These are phyloP conservation scores for Distichodus sexfasciatus DNA, from an alignment of 2,797 vertebrate genomes.

Conservation along the genomic window DNA sequence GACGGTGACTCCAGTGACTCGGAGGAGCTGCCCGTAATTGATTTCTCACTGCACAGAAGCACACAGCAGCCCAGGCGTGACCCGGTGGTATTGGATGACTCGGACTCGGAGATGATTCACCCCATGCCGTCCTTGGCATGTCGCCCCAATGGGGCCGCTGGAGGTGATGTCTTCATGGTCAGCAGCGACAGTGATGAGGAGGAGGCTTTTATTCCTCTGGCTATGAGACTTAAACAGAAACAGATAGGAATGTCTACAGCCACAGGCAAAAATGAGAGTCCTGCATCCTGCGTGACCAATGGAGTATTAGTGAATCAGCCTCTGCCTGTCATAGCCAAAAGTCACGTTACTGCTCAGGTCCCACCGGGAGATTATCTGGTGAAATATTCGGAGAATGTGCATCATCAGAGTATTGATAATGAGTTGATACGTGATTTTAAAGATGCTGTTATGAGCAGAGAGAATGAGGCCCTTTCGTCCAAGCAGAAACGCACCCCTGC, in stretches of 20 bases:
- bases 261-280: slow-evolving; percentile 18
- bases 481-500: slow-evolving; percentile 58
- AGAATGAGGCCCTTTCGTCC: neutral
- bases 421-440: neutral
- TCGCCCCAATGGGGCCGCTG: neutral
- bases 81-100: slow-evolving; percentile 34
- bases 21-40: slow-evolving; percentile 72
- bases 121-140: neutral
- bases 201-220: slow-evolving; percentile 65
- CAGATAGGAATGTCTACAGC: slow-evolving; percentile 18
- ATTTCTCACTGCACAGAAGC: slow-evolving; percentile 63
- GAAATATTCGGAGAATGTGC: slow-evolving; percentile 12
- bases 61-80: neutral
- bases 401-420: neutral
- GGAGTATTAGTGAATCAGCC: neutral
- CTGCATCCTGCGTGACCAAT: slow-evolving; percentile 11
- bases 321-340: neutral
- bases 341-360: neutral
- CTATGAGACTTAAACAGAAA: slow-evolving; percentile 67
- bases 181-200: slow-evolving; percentile 76
- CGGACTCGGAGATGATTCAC: slow-evolving; percentile 26
- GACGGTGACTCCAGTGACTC: slow-evolving; percentile 68
- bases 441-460: slow-evolving; percentile 4
- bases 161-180: slow-evolving; percentile 55
- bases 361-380: neutral